Base-by-base conservation (phyloP, 2,888 invertebrate species). In the Zaprionus obscuricornis region DNA sequence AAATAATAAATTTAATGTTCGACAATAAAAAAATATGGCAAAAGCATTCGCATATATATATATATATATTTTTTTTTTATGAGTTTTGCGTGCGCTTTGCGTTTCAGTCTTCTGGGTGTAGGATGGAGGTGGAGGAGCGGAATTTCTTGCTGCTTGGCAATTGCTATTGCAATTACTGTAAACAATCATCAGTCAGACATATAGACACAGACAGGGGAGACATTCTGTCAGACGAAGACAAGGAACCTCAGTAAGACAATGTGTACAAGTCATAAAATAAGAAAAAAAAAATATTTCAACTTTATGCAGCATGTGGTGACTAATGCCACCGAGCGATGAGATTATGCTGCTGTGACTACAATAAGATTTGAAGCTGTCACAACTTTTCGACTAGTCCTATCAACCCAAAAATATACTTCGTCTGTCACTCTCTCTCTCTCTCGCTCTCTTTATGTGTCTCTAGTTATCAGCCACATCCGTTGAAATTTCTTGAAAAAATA, bases 1-100 rank as follows among this genome's bases (percentile, higher is more conserved):
- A 79, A 84, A 84, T 82, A 84, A 84, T 82, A 84, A 74, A 82
- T 79, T 84, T 84, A 74, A 78, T 81, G 85, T 74, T 85, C 74
- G 78, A 74, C 79, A 84, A 85, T 84, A 84, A 84, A 79, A 83
- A 63, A 55, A n/a, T 20, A 37, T n/a, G 47, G 57, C 60, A 69
- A 59, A n/a, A 65, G 22, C 54, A 75, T 59, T 75, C 79, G 72
- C 79, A 81, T 74, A 79, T 84, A n/a, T n/a, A n/a, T n/a, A n/a
- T n/a, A n/a, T n/a, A n/a, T n/a, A n/a, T n/a, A n/a, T n/a, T 13
- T 24, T n/a, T n/a, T 66, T 78, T 78, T 79, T 76, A 81, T 76
- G 81, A 45, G 66, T 68, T 83, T 74, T 81, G 81, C 78, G 84
- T 76, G 84, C 66, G n/a, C 43, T 29, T 33, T 24, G 18, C 13